Evolutionary conservation across 2,888 invertebrate species (phyloP), one percentile per base, ranked within the genome.

Genomic region (Rhodophaea formosa): DNA sequence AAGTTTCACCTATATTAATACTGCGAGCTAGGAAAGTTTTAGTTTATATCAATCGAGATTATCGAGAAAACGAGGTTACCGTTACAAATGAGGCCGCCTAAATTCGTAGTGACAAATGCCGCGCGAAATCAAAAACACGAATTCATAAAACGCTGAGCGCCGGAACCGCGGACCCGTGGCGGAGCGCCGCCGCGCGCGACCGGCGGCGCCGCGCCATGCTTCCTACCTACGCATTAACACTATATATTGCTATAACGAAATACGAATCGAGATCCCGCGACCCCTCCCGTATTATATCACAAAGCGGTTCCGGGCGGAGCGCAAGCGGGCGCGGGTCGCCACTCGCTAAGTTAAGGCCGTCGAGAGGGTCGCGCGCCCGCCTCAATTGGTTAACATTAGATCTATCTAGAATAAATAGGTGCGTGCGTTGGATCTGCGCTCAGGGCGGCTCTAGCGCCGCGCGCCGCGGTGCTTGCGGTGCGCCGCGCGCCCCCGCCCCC

Each of bases 391-490:
- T 87, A 88, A 88, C 83, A 86, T 89, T 90, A 90, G 82, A 77
- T 86, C 90, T 90, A 90, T 90, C 90, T 90, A 90, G 82, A 87
- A 87, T 88, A 86, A 88, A 87, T 88, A 86, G 72, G 72, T 74
- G 72, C 68, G 64, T 60, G 66, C 63, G 73, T 60, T 68, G 62
- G 67, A 57, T 60, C 59, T 63, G 60, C 59, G 80, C 79, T 90
- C 90, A 90, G 84, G 90, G 91, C 75, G 91, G 91, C 79, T 91
- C 89, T 87, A 89, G 83, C 82, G 89, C 89, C 91, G 89, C 82
- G 89, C 91, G 86, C 91, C 91, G 86, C 91, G 91, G 79, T 91
- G 91, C 86, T 91, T 91, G 88, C 91, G 90, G 82, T 91, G 91
- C 76, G 83, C 67, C 75, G 82, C 85, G 79, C 80, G 79, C 65